Evolutionary conservation across 2,888 invertebrate species (phyloP).

Genomic region (Aphidoletes aphidimyza): DNA sequence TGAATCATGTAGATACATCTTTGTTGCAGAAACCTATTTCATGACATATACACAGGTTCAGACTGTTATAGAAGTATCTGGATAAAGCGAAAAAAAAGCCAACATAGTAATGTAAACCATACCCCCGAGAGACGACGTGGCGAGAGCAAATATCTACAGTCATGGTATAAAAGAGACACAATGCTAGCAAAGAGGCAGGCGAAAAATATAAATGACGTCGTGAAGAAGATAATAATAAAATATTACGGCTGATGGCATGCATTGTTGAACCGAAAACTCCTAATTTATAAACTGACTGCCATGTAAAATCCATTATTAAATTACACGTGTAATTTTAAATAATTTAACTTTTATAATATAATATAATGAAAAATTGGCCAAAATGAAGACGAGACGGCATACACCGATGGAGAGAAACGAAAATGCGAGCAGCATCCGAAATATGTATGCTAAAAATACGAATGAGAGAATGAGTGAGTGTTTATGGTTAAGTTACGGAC

Average conservation of each 20-base stretch:
- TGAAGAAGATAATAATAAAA: conserved; percentile 33
- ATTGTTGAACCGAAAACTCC: conserved; percentile 31
- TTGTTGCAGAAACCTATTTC: background rate
- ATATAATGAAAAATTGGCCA: conserved; percentile 42
- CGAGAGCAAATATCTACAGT: background rate
- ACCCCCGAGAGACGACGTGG: conserved; percentile 17
- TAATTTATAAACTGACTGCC: conserved; percentile 51
- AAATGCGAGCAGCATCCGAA: too few relatives aligned
- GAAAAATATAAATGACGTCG: conserved; percentile 36
- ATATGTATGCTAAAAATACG: too few relatives aligned
- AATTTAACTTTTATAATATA: conserved; percentile 51
- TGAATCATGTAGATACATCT: background rate
- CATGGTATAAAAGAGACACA: background rate
- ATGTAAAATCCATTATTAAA: conserved; percentile 51
- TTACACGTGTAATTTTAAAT: conserved; percentile 51
- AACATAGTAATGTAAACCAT: conserved; percentile 28
- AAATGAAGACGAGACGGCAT: conserved; percentile 1
- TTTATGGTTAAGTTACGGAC: conserved; percentile 37
- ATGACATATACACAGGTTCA: background rate
- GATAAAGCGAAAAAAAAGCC: background rate
- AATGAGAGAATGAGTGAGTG: background rate
- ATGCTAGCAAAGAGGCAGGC: background rate
- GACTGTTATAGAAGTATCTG: background rate
- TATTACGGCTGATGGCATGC: conserved; percentile 49
- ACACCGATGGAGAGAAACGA: too few relatives aligned